A percentile compares a stretch with the other conserved stretches of the same genome.
phyloP scores from a whole-genome alignment of 2,888 invertebrate genomes.

The Patella caerulea region DNA sequence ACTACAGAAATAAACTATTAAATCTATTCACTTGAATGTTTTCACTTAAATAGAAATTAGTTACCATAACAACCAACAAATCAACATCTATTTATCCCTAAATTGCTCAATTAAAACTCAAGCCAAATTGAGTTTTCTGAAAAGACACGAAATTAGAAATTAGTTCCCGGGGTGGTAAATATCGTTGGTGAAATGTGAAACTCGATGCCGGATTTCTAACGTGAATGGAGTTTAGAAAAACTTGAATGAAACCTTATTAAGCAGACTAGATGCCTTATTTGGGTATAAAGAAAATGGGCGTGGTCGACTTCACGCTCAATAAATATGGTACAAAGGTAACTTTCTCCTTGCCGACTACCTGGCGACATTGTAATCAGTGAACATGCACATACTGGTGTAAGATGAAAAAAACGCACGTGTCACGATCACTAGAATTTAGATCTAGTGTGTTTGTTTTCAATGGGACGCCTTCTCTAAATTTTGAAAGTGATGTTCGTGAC shows the following conservation, averaged over 20 bases:
- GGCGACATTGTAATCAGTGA: background rate
- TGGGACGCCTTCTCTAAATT: no score
- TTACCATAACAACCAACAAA: conserved; percentile 2
- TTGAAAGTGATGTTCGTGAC: no score
- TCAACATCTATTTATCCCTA: background rate
- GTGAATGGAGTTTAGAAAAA: no score
- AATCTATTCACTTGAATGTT: background rate
- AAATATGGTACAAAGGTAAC: background rate
- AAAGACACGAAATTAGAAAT: conserved; percentile 8
- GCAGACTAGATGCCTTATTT: background rate
- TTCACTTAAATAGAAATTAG: background rate
- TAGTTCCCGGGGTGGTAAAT: background rate
- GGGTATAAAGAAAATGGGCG: background rate
- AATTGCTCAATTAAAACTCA: conserved; percentile 9
- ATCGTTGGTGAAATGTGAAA: conserved; percentile 1
- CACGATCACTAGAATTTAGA: no score
- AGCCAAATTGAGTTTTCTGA: conserved; percentile 8
- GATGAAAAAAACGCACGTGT: no score
- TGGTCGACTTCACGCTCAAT: background rate
- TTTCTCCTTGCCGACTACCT: background rate
- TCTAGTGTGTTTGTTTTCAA: no score
- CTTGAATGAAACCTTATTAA: no score
- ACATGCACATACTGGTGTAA: background rate
- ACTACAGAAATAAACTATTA: background rate
- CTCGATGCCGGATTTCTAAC: background rate